phyloP scores from a whole-genome alignment of 2,113 vertebrate genomes.

The Dermatemys mawii region DNA sequence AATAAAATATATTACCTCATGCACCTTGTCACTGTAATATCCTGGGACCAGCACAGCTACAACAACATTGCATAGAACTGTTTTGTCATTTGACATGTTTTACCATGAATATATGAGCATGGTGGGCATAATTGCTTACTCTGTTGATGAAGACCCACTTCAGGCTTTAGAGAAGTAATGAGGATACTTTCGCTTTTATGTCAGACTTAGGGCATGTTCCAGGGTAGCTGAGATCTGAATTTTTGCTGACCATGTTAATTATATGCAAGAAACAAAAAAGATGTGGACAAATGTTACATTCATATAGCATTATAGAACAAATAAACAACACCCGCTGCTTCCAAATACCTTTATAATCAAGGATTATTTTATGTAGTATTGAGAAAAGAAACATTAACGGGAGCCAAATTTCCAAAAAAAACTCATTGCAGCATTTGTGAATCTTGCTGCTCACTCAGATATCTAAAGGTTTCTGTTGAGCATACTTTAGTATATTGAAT shows the following conservation, averaged over 20 bases:
- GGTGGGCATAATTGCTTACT: background rate
- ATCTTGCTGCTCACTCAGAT: rapidly evolving
- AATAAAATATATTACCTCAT: background rate
- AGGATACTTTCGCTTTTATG: background rate
- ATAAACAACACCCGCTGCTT: rapidly evolving
- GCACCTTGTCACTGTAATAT: background rate
- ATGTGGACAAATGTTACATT: rapidly evolving
- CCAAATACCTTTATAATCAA: rapidly evolving
- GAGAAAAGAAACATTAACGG: rapidly evolving
- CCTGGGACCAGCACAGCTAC: background rate
- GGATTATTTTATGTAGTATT: rapidly evolving
- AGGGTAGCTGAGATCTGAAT: background rate
- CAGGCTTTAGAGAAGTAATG: background rate
- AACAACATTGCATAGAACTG: background rate
- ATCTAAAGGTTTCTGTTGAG: rapidly evolving
- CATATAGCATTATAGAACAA: rapidly evolving
- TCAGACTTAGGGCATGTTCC: background rate
- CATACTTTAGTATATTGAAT: rapidly evolving
- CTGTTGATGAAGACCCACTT: background rate
- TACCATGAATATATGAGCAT: background rate
- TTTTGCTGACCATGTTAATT: rapidly evolving
- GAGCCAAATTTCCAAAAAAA: rapidly evolving
- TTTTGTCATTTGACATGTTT: background rate
- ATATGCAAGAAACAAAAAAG: rapidly evolving
- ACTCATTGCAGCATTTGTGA: rapidly evolving